Conservation (phyloP, 2,888 invertebrate genomes). For the Disparrhopalites patrizii region DNA sequence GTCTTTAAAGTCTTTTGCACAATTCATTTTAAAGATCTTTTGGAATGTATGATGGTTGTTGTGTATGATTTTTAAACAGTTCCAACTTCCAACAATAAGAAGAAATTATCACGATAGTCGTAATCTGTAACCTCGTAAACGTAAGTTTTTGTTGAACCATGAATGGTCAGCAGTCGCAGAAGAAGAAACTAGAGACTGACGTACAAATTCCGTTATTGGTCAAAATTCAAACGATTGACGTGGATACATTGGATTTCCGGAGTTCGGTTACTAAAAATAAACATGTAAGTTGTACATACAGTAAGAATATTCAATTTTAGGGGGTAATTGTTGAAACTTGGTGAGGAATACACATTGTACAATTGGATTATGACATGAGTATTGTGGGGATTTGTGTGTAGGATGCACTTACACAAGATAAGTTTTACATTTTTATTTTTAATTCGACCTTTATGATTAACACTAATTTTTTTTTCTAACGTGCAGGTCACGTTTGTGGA, state of each 20-base stretch:
- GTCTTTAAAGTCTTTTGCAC: too few relatives aligned
- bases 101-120: too few relatives aligned
- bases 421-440: not conserved
- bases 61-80: too few relatives aligned
- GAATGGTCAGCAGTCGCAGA: too few relatives aligned
- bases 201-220: slow-evolving; percentile 37
- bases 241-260: slow-evolving; percentile 41
- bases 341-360: too few relatives aligned
- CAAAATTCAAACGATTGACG: slow-evolving; percentile 43
- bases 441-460: not conserved
- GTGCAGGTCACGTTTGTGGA: slow-evolving; percentile 45
- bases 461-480: not conserved
- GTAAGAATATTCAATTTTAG: not conserved
- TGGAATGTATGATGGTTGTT: too few relatives aligned
- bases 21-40: too few relatives aligned
- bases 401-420: too few relatives aligned
- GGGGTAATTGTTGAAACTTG: not conserved
- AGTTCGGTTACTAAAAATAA: slow-evolving; percentile 23
- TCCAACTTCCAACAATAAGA: too few relatives aligned
- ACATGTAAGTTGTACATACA: slow-evolving; percentile 25
- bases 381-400: not conserved
- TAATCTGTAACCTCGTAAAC: too few relatives aligned
- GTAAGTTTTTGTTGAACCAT: too few relatives aligned
- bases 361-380: not conserved
- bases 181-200: too few relatives aligned